Conservation (phyloP, 2,888 invertebrate genomes). For the Netelia inedita region DNA sequence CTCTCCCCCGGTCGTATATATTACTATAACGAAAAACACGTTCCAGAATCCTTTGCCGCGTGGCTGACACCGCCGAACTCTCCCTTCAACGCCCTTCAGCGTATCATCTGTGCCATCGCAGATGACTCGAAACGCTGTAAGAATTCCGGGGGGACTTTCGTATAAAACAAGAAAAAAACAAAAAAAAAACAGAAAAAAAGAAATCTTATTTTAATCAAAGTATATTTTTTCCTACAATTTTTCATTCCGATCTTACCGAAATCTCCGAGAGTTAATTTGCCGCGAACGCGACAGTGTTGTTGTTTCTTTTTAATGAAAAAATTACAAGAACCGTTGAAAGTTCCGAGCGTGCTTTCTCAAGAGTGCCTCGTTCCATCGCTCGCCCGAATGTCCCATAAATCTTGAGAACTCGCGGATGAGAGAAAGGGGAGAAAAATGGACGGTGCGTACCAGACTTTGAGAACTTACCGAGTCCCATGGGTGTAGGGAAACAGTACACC, state of each 20-base stretch:
- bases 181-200: slow-evolving; percentile 9
- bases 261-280: not conserved
- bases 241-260: not conserved
- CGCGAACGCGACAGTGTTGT: not conserved
- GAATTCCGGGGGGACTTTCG: slow-evolving; percentile 1
- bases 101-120: slow-evolving; percentile 9
- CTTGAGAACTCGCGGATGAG: slow-evolving; percentile 15
- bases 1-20: slow-evolving; percentile 22
- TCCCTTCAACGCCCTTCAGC: slow-evolving; percentile 55
- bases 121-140: slow-evolving; percentile 8
- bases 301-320: not conserved
- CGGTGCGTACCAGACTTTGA: slow-evolving; percentile 23
- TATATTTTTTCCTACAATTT: not conserved
- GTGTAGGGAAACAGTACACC: slow-evolving; percentile 2
- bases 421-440: slow-evolving; percentile 21
- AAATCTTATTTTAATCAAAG: not conserved
- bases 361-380: slow-evolving; percentile 4
- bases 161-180: not conserved
- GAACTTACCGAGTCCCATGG: slow-evolving; percentile 29
- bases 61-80: slow-evolving; percentile 10
- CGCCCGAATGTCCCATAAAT: slow-evolving; percentile 42
- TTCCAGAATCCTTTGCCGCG: slow-evolving; percentile 45
- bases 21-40: slow-evolving; percentile 36
- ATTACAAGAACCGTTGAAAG: not conserved
- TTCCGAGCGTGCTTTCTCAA: slow-evolving; percentile 6